phyloP scores from a whole-genome alignment of 2,113 vertebrate species.

The Arvicanthis niloticus region DNA sequence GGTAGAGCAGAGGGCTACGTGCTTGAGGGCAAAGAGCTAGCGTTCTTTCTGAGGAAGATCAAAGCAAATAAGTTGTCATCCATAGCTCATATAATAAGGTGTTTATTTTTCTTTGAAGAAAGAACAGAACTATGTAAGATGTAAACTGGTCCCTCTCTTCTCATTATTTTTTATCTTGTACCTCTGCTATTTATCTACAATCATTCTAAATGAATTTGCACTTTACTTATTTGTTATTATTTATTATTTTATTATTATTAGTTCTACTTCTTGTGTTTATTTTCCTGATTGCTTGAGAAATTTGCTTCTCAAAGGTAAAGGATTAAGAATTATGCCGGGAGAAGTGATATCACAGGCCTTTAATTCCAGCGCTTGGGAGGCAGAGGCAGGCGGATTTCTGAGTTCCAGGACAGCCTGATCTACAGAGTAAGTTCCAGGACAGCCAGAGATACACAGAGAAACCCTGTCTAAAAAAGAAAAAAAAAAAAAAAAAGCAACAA shows the following conservation, averaged over 20 bases:
- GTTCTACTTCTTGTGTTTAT: neutral
- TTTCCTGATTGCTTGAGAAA: conserved; percentile 31
- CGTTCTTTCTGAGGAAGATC: neutral
- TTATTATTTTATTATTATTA: conserved; percentile 34
- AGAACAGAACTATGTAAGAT: neutral
- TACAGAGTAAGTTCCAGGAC: no score
- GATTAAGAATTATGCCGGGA: neutral
- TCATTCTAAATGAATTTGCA: conserved; percentile 41
- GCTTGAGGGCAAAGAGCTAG: neutral
- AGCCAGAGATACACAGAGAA: no score
- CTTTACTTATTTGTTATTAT: neutral
- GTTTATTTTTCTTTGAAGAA: neutral
- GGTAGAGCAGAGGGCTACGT: neutral
- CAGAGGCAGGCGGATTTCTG: no score
- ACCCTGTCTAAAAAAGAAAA: no score
- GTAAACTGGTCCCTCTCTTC: neutral
- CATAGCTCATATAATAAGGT: neutral
- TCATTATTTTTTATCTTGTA: neutral
- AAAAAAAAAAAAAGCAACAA: neutral
- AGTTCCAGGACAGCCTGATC: no score
- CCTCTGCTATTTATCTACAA: conserved; percentile 42
- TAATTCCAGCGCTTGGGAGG: no score
- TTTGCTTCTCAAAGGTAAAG: neutral
- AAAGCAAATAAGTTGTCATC: neutral
- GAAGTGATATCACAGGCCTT: no score